These are phyloP conservation scores for Ariopsis seemanni DNA, from an alignment of 2,113 vertebrate genomes.

Conservation along the genomic window DNA sequence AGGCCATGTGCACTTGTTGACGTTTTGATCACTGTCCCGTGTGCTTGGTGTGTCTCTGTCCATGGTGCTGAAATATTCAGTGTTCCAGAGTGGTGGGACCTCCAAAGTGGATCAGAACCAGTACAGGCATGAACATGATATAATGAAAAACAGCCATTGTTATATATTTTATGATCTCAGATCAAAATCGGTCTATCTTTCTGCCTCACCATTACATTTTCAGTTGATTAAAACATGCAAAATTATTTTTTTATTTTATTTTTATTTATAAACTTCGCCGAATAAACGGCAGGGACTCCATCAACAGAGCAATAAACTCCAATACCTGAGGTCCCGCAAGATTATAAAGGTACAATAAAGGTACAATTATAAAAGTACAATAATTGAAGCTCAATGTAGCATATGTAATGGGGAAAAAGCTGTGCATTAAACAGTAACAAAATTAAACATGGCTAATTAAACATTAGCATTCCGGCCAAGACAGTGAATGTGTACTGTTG, in stretches of 20 bases:
- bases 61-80: background rate
- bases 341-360: too few species aligned
- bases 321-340: too few species aligned
- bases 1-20: constrained; percentile 2
- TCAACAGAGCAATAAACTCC: too few species aligned
- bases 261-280: too few species aligned
- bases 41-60: background rate
- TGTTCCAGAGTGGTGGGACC: too few species aligned
- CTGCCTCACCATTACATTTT: background rate
- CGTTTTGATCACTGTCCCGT: background rate
- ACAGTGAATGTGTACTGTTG: background rate
- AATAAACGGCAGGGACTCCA: too few species aligned
- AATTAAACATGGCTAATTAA: background rate
- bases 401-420: background rate
- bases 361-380: background rate
- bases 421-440: background rate
- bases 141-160: background rate
- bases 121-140: background rate
- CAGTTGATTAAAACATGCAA: background rate
- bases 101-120: too few species aligned
- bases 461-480: background rate
- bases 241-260: background rate
- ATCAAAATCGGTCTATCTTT: background rate
- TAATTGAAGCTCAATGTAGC: background rate
- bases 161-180: background rate